Conservation (phyloP, 2,797 vertebrate species). For the Cheirogaleus major region DNA sequence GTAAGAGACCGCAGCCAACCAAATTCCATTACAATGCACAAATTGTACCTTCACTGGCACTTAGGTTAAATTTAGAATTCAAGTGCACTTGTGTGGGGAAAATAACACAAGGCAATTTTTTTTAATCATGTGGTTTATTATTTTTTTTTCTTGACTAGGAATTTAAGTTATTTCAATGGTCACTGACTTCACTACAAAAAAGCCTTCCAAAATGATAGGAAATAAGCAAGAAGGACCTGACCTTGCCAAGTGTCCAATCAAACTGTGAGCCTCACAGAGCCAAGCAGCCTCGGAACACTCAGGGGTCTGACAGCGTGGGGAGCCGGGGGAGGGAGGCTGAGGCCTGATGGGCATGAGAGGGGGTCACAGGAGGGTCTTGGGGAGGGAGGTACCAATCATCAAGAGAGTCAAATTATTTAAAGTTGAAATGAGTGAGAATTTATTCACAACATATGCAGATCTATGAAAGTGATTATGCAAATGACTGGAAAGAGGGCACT, state of each 20-base stretch:
- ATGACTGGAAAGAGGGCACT: background rate
- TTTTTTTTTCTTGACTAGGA: slow-evolving; percentile 44
- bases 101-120: background rate
- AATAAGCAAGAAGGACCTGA: background rate
- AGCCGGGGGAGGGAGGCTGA: background rate
- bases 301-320: no score
- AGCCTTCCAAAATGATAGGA: slow-evolving; percentile 17
- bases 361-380: background rate
- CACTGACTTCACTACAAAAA: slow-evolving; percentile 38
- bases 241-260: background rate
- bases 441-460: slow-evolving; percentile 64
- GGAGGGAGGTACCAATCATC: background rate
- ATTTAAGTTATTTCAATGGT: slow-evolving; percentile 49
- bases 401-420: slow-evolving; percentile 10
- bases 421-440: slow-evolving; percentile 58
- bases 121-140: slow-evolving; percentile 50
- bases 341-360: no score
- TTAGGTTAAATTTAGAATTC: background rate
- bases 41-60: background rate
- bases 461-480: slow-evolving; percentile 40
- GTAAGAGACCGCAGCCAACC: background rate
- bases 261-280: background rate
- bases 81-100: background rate
- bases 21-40: background rate
- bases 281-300: background rate